Percentiles rank a stretch among this genome's conserved stretches.
Evolutionary conservation across 2,888 invertebrate species (phyloP).

Genomic region (Isoperla grammatica): DNA sequence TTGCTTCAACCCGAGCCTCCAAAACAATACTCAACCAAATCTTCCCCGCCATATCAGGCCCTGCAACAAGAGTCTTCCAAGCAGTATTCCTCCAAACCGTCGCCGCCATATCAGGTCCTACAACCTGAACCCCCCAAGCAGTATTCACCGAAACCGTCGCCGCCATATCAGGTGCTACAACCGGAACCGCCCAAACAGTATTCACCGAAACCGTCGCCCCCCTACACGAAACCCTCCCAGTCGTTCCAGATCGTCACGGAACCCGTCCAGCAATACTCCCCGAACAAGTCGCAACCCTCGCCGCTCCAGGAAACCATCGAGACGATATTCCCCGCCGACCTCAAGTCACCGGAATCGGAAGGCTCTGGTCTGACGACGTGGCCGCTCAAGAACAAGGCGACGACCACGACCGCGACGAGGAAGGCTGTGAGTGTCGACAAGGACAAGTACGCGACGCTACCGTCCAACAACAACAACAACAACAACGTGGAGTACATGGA

Average conservation of each 20-base stretch:
- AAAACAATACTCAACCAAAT: neutral
- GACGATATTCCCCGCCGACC: slow-evolving; percentile 57
- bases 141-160: neutral
- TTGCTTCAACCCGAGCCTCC: neutral
- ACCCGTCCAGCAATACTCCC: neutral
- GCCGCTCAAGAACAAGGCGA: slow-evolving; percentile 41
- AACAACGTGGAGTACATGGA: slow-evolving; percentile 43
- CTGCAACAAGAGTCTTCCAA: neutral
- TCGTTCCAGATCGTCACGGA: slow-evolving; percentile 36
- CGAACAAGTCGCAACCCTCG: neutral
- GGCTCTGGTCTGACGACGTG: slow-evolving; percentile 49
- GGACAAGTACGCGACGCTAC: slow-evolving; percentile 32
- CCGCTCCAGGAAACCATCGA: slow-evolving; percentile 57
- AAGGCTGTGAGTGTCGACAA: slow-evolving; percentile 28
- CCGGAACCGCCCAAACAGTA: neutral
- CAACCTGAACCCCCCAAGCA: neutral
- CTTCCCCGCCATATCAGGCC: neutral
- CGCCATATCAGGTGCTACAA: neutral
- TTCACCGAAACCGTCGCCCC: neutral
- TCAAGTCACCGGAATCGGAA: slow-evolving; percentile 49
- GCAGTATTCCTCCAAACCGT: slow-evolving; percentile 14
- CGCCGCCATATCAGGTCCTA: neutral
- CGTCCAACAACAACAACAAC: slow-evolving; percentile 29
- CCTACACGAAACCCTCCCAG: neutral
- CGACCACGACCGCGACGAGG: slow-evolving; percentile 24